Evolutionary conservation across 53 echinoderm and acorn worm genomes (phyloP), one percentile per base, ranked within the genome.

Genomic region (Astropecten irregularis): DNA sequence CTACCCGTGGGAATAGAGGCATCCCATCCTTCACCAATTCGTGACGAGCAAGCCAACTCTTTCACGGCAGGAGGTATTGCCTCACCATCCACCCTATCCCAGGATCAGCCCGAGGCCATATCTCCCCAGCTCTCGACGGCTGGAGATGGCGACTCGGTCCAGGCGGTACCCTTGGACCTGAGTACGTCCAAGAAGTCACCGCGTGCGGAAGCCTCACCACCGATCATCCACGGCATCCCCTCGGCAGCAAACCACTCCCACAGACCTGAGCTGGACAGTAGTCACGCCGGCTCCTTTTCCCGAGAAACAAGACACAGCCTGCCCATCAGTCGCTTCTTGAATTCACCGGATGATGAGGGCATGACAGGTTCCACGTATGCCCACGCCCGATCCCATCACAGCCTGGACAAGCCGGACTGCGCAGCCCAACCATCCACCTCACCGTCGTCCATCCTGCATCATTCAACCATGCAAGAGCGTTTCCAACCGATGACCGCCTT

Each of bases 111-210:
- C 6, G 42, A 8, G 42, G 42, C 6, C 42, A 6, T 42, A 8
- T 11, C 42, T 8, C 42, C 42, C 6, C 42, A 11, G 42, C 42
- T 42, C 6, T 11, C 42, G 6, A 42, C 42, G 42, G 11, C 6
- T 6, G 6, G 6, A 6, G 11, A 6, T 11, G 6, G 42, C 42
- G 42, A 42, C 42, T 42, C 42, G 6, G 57, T 85, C 58, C 27
- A 90, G 70, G 32, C 71, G 81, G 81, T 90, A 76, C 25, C 90
- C 90, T 46, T 60, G 69, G 51, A 86, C 90, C 42, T 42, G 6
- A 42, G 42, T 11, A 6, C 11, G 42, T 11, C 42, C 42, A 42
- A 42, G 42, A 42, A 42, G 42, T n/a, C n/a, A n/a, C n/a, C n/a
- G n/a, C 42, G 42, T 6, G 42, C 42, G 6, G 6, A 11, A 6